Evolutionary conservation across 2,888 invertebrate species (phyloP).

Genomic region (Elegia similella): DNA sequence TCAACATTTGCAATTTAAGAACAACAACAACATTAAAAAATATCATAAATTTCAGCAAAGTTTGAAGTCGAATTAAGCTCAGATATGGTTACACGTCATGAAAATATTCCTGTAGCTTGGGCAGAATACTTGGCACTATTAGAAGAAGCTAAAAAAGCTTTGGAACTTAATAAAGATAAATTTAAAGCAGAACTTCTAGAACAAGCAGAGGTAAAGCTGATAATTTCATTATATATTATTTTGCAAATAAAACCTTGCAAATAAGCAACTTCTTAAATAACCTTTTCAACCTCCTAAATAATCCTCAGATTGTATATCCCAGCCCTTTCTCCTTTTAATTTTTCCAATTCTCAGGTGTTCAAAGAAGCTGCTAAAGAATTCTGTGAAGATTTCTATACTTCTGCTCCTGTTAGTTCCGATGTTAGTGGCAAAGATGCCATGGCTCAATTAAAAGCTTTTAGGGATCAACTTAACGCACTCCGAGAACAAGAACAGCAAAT

Average conservation of each 20-base stretch:
- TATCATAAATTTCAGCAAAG: conserved; percentile 68
- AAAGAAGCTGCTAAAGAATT: conserved; percentile 86
- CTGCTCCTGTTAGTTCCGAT: conserved; percentile 84
- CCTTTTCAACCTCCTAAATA: background rate
- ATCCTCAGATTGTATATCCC: background rate
- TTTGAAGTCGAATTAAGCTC: conserved; percentile 87
- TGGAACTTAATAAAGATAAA: conserved; percentile 87
- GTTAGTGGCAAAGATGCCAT: conserved; percentile 81
- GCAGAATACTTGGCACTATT: conserved; percentile 85
- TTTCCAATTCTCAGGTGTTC: conserved; percentile 68
- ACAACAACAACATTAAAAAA: no score
- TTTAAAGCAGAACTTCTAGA: conserved; percentile 87
- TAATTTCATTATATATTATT: background rate
- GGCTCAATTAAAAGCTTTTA: conserved; percentile 75
- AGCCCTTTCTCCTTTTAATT: background rate
- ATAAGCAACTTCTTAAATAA: background rate
- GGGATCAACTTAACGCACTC: conserved; percentile 78
- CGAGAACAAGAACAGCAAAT: conserved; percentile 85
- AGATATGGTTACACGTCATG: conserved; percentile 79
- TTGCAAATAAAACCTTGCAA: background rate
- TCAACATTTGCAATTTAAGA: no score
- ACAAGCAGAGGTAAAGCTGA: conserved; percentile 81
- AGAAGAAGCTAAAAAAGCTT: conserved; percentile 86
- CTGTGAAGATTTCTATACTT: conserved; percentile 85
- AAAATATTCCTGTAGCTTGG: conserved; percentile 85